Base-by-base conservation (phyloP, 2,113 vertebrate species). In the Pelmatolapia mariae region DNA sequence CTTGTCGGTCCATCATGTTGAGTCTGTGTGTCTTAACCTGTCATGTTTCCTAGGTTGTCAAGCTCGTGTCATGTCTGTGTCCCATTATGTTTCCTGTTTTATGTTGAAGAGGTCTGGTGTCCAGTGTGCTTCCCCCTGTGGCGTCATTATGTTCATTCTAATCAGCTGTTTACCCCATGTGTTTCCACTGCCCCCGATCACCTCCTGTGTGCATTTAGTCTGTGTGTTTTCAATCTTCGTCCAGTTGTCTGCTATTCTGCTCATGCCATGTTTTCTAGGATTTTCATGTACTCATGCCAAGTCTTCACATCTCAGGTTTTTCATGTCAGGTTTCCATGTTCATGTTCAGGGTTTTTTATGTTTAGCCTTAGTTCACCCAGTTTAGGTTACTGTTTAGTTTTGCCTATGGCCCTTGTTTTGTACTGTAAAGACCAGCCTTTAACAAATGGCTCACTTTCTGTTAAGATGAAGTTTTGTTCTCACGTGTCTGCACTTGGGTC, bases 81-180 rank as follows among this genome's bases (percentile, higher is more conserved):
- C 18, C 59, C 4, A 19, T 36, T 33, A 63, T 63, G 29, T 11
- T 63, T 61, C 29, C 29, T 33, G 57, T 61, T 61, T 33, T 19
- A 36, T 63, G 36, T 63, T 63, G 59, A 36, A 63, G 16, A 36
- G 59, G 59, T 36, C 16, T 63, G 59, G 6, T 63, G 59, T 63
- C 59, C 29, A 19, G 7, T 63, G 29, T 11, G 31, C 59, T 33
- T 63, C n/a, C 9, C 59, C 29, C 29, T 63, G 3, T 63, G 59
- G 2, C 0, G 0, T 63, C 59, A 63, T 63, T 33, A 33, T 33
- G 59, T 63, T 63, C 9, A 11, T 63, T 63, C 9, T 11, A 63
- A 63, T 11, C 59, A 63, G 16, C 29, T 63, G 59, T 36, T 63
- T 63, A 61, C 29, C 16, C 59, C 59, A 63, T 33, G 59, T 63